A percentile compares a stretch with the other conserved stretches of the same genome.
Evolutionary conservation across 2,113 vertebrate species (phyloP).

Genomic region (Oreocharis arfaki): DNA sequence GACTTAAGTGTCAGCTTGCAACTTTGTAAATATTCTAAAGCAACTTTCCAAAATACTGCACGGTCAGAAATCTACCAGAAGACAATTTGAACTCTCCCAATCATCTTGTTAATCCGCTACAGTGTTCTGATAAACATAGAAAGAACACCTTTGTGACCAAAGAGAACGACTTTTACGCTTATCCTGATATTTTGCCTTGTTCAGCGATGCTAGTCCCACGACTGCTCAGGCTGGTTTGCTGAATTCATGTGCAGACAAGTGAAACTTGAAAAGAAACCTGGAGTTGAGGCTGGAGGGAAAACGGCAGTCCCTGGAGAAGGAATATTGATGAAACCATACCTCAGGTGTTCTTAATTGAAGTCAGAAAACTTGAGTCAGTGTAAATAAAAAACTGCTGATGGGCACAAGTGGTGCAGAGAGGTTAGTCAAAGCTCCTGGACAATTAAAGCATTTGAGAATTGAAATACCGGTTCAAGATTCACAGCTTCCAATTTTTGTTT

Average conservation of each 20-base stretch:
- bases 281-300: neutral
- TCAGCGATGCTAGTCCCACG: neutral
- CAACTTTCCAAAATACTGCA: neutral
- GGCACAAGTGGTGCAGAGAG: neutral
- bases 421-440: neutral
- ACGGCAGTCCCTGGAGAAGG: neutral
- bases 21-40: neutral
- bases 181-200: neutral
- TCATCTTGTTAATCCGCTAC: neutral
- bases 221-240: neutral
- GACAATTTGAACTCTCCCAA: neutral
- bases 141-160: neutral
- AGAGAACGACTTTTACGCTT: neutral
- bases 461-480: neutral
- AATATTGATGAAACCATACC: neutral
- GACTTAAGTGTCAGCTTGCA: neutral
- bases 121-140: neutral
- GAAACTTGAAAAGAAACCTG: neutral
- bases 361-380: neutral
- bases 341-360: neutral
- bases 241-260: neutral
- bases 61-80: neutral
- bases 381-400: neutral
- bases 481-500: neutral
- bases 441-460: neutral